Percentiles rank a stretch among this genome's conserved stretches.
Evolutionary conservation across 2,888 invertebrate genomes (phyloP).

Genomic region (Bedellia somnulentella): DNA sequence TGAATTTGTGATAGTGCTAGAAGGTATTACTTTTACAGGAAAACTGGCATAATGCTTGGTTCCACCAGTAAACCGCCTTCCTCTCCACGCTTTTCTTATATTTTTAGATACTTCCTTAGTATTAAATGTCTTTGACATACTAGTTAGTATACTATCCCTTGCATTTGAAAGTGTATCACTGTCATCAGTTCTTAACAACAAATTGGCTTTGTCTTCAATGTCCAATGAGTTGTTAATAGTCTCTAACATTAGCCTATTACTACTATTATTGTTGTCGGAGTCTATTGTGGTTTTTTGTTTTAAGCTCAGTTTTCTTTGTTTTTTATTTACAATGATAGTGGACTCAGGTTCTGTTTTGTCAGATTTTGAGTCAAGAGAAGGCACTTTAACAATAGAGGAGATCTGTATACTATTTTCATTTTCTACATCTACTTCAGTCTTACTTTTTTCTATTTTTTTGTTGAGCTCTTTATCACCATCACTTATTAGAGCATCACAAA

Average conservation of each 20-base stretch:
- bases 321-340: slow-evolving; percentile 35
- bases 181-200: slow-evolving; percentile 59
- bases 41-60: slow-evolving; percentile 21
- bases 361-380: slow-evolving; percentile 48
- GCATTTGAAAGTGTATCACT: slow-evolving; percentile 55
- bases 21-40: slow-evolving; percentile 17
- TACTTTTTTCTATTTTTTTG: slow-evolving; percentile 56
- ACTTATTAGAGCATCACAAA: slow-evolving; percentile 50
- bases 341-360: slow-evolving; percentile 35
- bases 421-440: slow-evolving; percentile 60
- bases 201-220: slow-evolving; percentile 55
- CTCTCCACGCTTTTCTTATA: slow-evolving; percentile 47
- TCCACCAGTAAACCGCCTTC: slow-evolving; percentile 21
- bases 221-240: slow-evolving; percentile 45
- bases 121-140: slow-evolving; percentile 58
- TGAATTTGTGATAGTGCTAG: slow-evolving; percentile 14
- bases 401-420: slow-evolving; percentile 59
- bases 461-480: slow-evolving; percentile 50
- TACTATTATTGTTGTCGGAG: slow-evolving; percentile 55
- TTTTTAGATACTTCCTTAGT: slow-evolving; percentile 50
- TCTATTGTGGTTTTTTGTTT: slow-evolving; percentile 56
- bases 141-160: slow-evolving; percentile 53
- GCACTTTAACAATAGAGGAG: slow-evolving; percentile 57
- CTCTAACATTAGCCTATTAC: slow-evolving; percentile 51
- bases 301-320: slow-evolving; percentile 50